Evolutionary conservation across 2,888 invertebrate genomes (phyloP).

Genomic region (Clistopyga incitator): DNA sequence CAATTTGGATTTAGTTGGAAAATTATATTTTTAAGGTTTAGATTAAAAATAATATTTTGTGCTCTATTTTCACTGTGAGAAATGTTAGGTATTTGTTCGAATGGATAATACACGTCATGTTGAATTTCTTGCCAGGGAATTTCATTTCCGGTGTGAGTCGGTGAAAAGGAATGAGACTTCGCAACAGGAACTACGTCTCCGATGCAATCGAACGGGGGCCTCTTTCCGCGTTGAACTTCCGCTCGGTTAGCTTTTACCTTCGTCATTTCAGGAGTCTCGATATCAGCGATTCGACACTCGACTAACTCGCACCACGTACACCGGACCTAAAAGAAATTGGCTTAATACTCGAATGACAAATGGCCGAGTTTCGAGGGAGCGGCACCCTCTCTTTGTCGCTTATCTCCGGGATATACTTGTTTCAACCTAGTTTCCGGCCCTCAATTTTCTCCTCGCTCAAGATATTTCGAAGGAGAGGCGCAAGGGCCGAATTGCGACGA

Average conservation of each 20-base stretch:
- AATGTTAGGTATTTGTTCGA: background rate
- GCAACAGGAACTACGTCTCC: background rate
- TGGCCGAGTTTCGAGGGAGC: conserved; percentile 29
- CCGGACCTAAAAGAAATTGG: background rate
- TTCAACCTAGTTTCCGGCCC: background rate
- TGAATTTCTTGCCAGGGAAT: background rate
- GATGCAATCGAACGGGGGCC: background rate
- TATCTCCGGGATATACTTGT: conserved; percentile 24
- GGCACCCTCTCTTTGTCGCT: background rate
- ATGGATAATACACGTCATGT: background rate
- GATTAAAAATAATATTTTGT: too few relatives aligned
- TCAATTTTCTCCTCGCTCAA: conserved; percentile 1
- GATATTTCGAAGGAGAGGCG: conserved; percentile 26
- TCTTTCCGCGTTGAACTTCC: background rate
- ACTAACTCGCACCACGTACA: background rate
- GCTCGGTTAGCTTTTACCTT: background rate
- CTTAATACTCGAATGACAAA: conserved; percentile 18
- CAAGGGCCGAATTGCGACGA: conserved; percentile 7
- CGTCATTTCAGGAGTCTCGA: background rate
- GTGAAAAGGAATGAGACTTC: background rate
- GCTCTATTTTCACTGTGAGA: too few relatives aligned
- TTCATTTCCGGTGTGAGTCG: conserved; percentile 26
- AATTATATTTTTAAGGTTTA: too few relatives aligned
- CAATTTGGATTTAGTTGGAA: too few relatives aligned
- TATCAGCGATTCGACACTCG: background rate